Evolutionary conservation across 2,888 invertebrate genomes (phyloP).

Genomic region (Myopa testacea): DNA sequence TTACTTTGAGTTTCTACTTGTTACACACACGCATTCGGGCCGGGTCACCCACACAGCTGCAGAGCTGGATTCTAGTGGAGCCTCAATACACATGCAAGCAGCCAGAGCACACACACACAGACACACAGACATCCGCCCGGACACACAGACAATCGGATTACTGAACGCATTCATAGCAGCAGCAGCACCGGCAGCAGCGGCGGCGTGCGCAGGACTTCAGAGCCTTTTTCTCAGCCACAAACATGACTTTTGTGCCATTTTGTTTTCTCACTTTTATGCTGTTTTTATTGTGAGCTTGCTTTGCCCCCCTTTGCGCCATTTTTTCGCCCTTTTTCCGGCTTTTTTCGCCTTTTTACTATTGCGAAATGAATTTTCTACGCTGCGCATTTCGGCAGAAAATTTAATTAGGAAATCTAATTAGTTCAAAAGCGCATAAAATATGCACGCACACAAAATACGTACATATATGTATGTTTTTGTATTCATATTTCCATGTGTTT

Average conservation of each 20-base stretch:
- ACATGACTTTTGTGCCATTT: conserved; percentile 58
- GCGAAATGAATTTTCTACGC: conserved; percentile 26
- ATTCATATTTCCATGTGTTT: background rate
- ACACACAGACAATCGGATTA: conserved; percentile 27
- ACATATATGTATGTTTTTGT: too few species aligned
- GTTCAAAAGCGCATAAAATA: conserved; percentile 68
- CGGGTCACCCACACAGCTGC: conserved; percentile 22
- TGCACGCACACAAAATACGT: conserved; percentile 39
- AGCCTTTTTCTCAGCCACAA: background rate
- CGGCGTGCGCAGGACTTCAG: background rate
- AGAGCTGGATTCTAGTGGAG: background rate
- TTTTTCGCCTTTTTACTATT: conserved; percentile 35
- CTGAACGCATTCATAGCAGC: background rate
- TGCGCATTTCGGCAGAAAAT: conserved; percentile 65
- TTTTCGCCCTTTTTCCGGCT: conserved; percentile 26
- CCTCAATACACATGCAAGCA: background rate
- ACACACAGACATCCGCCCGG: background rate
- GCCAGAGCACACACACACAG: background rate
- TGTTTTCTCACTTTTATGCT: background rate
- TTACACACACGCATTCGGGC: conserved; percentile 30
- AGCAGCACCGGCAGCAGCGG: too few species aligned
- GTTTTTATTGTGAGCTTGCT: conserved; percentile 1
- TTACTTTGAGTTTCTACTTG: conserved; percentile 61
- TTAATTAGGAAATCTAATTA: conserved; percentile 69
- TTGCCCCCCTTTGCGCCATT: conserved; percentile 16